Conservation (phyloP, 2,888 invertebrate species). For the Perdita meconis region DNA sequence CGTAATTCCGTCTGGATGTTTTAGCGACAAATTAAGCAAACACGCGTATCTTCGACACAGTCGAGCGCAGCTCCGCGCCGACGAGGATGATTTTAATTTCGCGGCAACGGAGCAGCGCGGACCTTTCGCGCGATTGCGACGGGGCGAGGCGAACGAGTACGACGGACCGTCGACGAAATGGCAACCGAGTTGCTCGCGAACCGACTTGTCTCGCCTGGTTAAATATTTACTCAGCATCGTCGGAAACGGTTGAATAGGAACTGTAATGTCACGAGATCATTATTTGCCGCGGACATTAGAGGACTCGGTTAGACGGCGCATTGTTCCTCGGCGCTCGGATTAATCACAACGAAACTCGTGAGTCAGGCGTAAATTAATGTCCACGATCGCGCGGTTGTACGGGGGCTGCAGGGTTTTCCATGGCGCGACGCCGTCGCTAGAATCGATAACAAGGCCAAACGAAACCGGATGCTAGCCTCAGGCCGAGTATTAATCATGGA, state of each 20-base stretch:
- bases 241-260: constrained; percentile 11
- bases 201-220: constrained; percentile 10
- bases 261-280: constrained; percentile 26
- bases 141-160: not conserved
- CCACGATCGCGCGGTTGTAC: constrained; percentile 34
- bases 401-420: constrained; percentile 31
- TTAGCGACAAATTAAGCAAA: not conserved
- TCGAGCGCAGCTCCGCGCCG: too few relatives aligned
- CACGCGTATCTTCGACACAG: not conserved
- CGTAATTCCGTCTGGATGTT: constrained; percentile 10
- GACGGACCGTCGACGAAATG: not conserved
- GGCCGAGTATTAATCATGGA: constrained; percentile 67
- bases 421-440: too few relatives aligned
- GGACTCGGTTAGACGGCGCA: constrained; percentile 2
- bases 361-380: constrained; percentile 47
- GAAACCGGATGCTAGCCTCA: constrained; percentile 61
- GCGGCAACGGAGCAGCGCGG: not conserved
- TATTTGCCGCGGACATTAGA: constrained; percentile 35
- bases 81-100: too few relatives aligned
- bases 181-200: constrained; percentile 7
- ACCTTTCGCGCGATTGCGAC: not conserved
- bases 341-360: constrained; percentile 46
- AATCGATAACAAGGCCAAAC: constrained; percentile 67
- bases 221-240: constrained; percentile 30
- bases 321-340: constrained; percentile 37